Evolutionary conservation across 2,113 vertebrate genomes (phyloP).

Genomic region (Notothenia coriiceps): DNA sequence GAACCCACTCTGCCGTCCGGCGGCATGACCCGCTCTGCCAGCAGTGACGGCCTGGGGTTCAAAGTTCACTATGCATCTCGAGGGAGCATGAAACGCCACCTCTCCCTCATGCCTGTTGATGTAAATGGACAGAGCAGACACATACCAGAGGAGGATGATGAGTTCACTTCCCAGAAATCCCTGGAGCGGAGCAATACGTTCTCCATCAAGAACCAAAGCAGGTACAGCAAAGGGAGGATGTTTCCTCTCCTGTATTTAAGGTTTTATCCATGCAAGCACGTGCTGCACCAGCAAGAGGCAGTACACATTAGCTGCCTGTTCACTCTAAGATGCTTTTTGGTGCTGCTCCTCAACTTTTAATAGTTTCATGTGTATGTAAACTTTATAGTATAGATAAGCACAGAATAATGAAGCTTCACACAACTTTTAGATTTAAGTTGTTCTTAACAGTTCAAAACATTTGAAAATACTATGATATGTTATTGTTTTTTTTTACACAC

Average conservation of each 20-base stretch:
- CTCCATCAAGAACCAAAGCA: constrained; percentile 78
- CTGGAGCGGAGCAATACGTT: constrained; percentile 77
- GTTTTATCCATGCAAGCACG: neutral
- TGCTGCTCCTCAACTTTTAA: too few species aligned
- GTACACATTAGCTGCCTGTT: neutral
- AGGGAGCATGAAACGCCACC: constrained; percentile 84
- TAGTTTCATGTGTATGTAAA: too few species aligned
- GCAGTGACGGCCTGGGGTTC: constrained; percentile 90
- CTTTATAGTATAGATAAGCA: neutral
- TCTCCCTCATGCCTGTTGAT: constrained; percentile 88
- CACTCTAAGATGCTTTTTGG: neutral
- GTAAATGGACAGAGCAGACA: constrained; percentile 87
- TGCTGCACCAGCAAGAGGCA: too few species aligned
- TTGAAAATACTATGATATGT: too few species aligned
- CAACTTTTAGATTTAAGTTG: neutral
- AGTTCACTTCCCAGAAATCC: constrained; percentile 62
- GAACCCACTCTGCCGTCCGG: constrained; percentile 79
- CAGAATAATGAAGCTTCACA: neutral
- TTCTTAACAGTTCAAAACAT: neutral
- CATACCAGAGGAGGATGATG: constrained; percentile 86
- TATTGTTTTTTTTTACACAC: too few species aligned
- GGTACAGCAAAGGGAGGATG: constrained; percentile 46
- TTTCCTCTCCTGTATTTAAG: neutral
- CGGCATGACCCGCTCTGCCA: constrained; percentile 91
- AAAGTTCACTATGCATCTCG: constrained; percentile 84